Evolutionary conservation across 2,888 invertebrate genomes (phyloP), one percentile per base, ranked within the genome.

Genomic region (Plagodis pulveraria): DNA sequence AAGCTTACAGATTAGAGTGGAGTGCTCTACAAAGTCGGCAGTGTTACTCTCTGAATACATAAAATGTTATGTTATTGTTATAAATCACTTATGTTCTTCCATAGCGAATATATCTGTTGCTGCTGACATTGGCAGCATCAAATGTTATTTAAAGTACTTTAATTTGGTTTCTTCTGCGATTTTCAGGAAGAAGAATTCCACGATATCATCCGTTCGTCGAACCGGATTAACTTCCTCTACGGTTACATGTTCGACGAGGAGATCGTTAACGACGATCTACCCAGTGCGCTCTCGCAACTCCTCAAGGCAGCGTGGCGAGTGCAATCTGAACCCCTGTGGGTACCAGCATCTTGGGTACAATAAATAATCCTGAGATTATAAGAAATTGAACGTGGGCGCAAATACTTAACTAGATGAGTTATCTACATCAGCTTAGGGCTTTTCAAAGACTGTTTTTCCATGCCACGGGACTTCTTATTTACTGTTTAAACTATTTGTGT

Each of bases 301-400:
- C 94, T 98, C 56, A 94, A 95, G 73, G 95, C 96, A 46, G 96
- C 97, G 38, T 96, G 97, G 90, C 94, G 96, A 72, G 95, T 98
- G 35, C 98, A 99, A 89, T 96, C 96, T 0, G 98, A 99, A 80
- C 98, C 99, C 0, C 94, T 98, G 11, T 99, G 99, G 99, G 98
- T 99, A 42, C 99, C 99, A 36, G 96, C 97, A 42, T 96, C 96
- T 6, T 99, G 99, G 99, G 97, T 98, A 71, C 97, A 97, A 93
- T 97, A 95, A 88, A 51, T 41, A 22, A 22, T 22, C 9, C 6
- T n/a, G 6, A 9, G 5, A 38, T 9, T 9, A 38, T 38, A 38
- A 6, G 38, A 38, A 9, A 4, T 38, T 8, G 38, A 38, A 38
- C 6, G 38, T 9, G 38, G 38, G 9, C n/a, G 10, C 9, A 41